Percentiles rank a stretch among this genome's conserved stretches.
These are phyloP conservation scores for Pseudococcus longispinus DNA, from an alignment of 2,888 invertebrate genomes.

Conservation along the genomic window DNA sequence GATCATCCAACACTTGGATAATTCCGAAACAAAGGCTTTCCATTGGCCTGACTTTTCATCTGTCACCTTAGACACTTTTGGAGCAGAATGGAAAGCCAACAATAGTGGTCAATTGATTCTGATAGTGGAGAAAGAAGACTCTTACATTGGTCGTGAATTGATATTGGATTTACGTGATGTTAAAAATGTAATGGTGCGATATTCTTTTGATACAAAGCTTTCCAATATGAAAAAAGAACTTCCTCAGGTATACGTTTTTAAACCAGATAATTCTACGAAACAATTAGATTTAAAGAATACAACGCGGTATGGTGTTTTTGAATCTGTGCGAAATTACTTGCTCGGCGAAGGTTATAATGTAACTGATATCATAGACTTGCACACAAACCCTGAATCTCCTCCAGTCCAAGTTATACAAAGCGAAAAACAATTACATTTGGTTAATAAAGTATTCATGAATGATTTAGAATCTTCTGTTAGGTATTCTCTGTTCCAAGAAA, in stretches of 20 bases:
- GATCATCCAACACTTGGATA: conserved; percentile 54
- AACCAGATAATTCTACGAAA: background rate
- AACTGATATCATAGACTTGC: background rate
- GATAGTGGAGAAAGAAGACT: conserved; percentile 13
- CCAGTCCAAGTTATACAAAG: background rate
- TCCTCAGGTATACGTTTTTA: background rate
- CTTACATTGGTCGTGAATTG: conserved; percentile 48
- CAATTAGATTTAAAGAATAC: background rate
- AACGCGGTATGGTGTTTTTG: background rate
- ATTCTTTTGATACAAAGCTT: background rate
- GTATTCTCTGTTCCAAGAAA: conserved; percentile 83
- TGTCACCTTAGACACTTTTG: background rate
- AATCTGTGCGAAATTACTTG: background rate
- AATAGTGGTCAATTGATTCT: background rate
- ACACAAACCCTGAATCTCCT: background rate
- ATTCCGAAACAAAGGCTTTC: background rate
- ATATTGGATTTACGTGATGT: conserved; percentile 50
- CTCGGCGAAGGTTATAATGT: background rate
- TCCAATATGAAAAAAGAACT: background rate
- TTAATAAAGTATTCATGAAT: conserved; percentile 77
- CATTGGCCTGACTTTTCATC: conserved; percentile 32
- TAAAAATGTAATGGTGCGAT: conserved; percentile 17
- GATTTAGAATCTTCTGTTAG: conserved; percentile 87
- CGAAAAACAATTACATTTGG: background rate
- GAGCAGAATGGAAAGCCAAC: background rate